Percentiles rank a stretch among this genome's conserved stretches.
Conservation (phyloP, 2,113 vertebrate species). For the Bubalus kerabau region DNA sequence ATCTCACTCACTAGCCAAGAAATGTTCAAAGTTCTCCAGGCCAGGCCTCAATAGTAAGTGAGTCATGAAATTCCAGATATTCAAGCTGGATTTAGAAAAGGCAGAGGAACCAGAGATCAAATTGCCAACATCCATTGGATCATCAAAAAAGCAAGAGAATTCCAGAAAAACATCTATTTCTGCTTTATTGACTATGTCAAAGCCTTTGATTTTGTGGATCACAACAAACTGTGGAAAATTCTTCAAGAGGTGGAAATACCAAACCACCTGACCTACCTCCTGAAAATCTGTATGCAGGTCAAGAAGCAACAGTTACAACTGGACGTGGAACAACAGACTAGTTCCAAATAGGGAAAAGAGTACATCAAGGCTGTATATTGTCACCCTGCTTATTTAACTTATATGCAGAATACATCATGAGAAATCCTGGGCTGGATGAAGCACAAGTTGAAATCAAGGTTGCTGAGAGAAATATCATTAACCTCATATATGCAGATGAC, state of each 20-base stretch:
- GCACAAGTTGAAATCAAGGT: neutral
- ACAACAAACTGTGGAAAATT: neutral
- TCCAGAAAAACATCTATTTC: neutral
- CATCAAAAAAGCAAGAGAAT: neutral
- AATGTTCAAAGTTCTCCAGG: neutral
- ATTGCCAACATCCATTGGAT: accelerated
- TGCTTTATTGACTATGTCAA: neutral
- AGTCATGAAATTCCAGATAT: neutral
- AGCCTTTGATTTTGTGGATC: neutral
- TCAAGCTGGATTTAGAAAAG: neutral
- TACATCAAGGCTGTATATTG: neutral
- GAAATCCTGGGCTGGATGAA: neutral
- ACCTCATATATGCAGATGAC: neutral
- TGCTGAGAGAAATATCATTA: neutral
- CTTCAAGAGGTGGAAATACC: neutral
- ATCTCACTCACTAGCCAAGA: neutral
- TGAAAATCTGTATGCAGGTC: neutral
- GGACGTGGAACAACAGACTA: neutral
- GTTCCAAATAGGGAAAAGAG: neutral
- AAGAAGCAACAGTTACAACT: neutral
- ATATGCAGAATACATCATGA: neutral
- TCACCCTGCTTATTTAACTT: neutral
- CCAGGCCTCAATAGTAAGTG: neutral
- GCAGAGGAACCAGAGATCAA: neutral
- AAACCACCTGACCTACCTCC: neutral